Conservation (phyloP, 2,113 vertebrate species). For the Xenopus tropicalis region DNA sequence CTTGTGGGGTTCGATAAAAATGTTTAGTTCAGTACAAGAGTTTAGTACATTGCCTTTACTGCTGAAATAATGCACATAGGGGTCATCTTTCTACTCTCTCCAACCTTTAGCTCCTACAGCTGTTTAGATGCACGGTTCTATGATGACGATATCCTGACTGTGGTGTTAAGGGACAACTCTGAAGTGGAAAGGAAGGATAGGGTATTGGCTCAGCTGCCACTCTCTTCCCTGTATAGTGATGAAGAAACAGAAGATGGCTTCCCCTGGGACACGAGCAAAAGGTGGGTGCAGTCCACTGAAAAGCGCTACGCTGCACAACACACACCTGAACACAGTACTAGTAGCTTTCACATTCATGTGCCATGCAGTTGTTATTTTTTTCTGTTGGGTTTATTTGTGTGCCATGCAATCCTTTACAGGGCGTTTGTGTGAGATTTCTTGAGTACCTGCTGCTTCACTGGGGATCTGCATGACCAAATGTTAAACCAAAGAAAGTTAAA, state of each 20-base stretch:
- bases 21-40: too few species aligned
- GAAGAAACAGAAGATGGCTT: slow-evolving; percentile 66
- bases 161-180: slow-evolving; percentile 73
- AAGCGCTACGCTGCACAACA: too few species aligned
- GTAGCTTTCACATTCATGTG: too few species aligned
- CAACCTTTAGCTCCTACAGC: slow-evolving; percentile 64
- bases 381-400: too few species aligned
- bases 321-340: too few species aligned
- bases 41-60: neutral
- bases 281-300: slow-evolving; percentile 56
- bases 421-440: too few species aligned
- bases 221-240: slow-evolving; percentile 71
- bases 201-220: slow-evolving; percentile 82
- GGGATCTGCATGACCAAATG: too few species aligned
- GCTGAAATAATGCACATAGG: too few species aligned
- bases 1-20: neutral
- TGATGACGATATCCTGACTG: slow-evolving; percentile 87
- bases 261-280: slow-evolving; percentile 68
- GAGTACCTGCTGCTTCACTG: too few species aligned
- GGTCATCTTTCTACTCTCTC: slow-evolving; percentile 3
- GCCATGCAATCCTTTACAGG: too few species aligned
- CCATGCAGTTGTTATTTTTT: too few species aligned
- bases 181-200: slow-evolving; percentile 75
- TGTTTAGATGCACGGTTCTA: slow-evolving; percentile 93
- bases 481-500: too few species aligned